Base-by-base conservation (phyloP, 2,113 vertebrate genomes). In the Hippopotamus amphibius region DNA sequence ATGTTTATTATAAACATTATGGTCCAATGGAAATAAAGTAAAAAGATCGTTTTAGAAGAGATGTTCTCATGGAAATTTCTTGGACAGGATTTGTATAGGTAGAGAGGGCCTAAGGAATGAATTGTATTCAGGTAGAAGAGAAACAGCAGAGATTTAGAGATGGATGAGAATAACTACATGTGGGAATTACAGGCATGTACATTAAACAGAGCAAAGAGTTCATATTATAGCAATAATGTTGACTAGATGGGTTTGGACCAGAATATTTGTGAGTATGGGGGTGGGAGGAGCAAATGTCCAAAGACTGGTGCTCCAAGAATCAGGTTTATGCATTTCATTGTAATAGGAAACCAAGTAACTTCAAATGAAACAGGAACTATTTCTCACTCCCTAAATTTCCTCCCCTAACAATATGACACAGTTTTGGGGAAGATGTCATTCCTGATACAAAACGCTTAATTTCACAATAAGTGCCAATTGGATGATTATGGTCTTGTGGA, bases 71-170 rank as follows among this genome's bases (percentile, higher is more conserved):
- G 26, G 22, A 87, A 81, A 87, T 15, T 41, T 57, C 24, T 37
- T 21, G 4, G 11, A 6, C 48, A 57, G 48, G 66, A 65, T 59
- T 68, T 68, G 3, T 41, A 33, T 41, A 43, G 48, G 14, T 80
- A 83, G 6, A 41, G 12, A 81, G 13, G 8, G 7, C 24, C 16
- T 95, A 65, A 37, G 0, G 10, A 76, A 57, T 50, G 17, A 8
- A 48, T 82, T 57, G 46, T 57, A 71, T 76, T 74, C 46, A 89
- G 61, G 13, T 9, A n/a, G 41, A 77, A 77, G 13, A 66, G 33
- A 87, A n/a, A 46, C n/a, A 93, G 43, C n/a, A 77, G 59, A 90
- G n/a, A 66, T 80, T 90, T 37, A 55, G 72, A 85, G 37, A 33
- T 91, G 55, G 2, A 7, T 80, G 13, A 5, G 24, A 72, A 65